Evolutionary conservation across 37 sponge, comb jelly and placozoan species (phyloP).

Genomic region (Hormiphora californensis): DNA sequence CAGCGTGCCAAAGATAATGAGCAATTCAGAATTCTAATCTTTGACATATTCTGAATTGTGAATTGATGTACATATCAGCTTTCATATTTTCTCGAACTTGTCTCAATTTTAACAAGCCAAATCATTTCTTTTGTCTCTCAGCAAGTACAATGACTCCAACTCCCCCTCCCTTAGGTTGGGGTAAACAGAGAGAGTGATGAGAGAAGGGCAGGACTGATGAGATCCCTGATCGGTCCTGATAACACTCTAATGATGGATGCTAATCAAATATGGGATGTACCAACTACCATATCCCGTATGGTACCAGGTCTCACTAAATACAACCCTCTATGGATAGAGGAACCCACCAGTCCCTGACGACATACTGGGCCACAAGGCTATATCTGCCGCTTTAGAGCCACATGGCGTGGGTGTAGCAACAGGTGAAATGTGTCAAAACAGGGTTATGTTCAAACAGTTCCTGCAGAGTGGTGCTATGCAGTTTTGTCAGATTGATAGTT

Average conservation of each 20-base stretch:
- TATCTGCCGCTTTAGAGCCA: constrained; percentile 57
- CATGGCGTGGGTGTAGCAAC: constrained; percentile 73
- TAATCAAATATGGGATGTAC: constrained; percentile 75
- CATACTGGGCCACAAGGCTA: constrained; percentile 71
- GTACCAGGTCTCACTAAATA: constrained; percentile 61
- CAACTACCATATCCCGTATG: constrained; percentile 68
- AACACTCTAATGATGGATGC: constrained; percentile 64
- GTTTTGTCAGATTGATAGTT: constrained; percentile 85
- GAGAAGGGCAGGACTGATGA: constrained; percentile 62
- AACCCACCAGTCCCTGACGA: constrained; percentile 88
- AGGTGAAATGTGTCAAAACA: constrained; percentile 74
- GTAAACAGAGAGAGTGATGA: constrained; percentile 64
- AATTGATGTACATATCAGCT: too few relatives aligned
- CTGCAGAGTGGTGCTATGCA: constrained; percentile 72
- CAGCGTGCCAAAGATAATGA: too few relatives aligned
- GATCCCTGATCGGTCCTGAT: constrained; percentile 70
- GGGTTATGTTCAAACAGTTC: constrained; percentile 93
- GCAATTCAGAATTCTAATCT: too few relatives aligned
- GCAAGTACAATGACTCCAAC: too few relatives aligned
- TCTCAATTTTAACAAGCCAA: too few relatives aligned
- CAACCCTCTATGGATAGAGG: constrained; percentile 78
- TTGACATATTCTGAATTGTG: too few relatives aligned
- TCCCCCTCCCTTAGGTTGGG: constrained; percentile 59
- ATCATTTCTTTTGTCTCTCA: too few relatives aligned
- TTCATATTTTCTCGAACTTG: too few relatives aligned